Conservation (phyloP, 2,113 vertebrate species). For the Azemiops feae region DNA sequence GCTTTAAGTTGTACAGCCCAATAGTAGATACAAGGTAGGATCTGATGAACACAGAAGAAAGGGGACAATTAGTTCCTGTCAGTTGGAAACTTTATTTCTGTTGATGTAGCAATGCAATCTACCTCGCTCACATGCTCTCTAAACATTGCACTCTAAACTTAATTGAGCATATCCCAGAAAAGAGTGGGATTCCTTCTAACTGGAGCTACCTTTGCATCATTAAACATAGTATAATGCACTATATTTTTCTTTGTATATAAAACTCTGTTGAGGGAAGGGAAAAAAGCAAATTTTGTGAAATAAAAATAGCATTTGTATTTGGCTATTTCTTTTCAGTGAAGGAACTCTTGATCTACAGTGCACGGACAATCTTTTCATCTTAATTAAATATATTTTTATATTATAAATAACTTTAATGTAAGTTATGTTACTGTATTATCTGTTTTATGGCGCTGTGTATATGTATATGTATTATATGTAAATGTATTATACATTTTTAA, state of each 20-base stretch:
- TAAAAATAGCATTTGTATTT: conserved; percentile 63
- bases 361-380: conserved; percentile 43
- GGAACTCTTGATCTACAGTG: conserved; percentile 33
- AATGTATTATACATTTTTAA: no score
- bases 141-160: not conserved
- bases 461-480: no score
- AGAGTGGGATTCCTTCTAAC: not conserved
- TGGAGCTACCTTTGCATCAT: not conserved
- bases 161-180: not conserved
- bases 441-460: no score
- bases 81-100: not conserved
- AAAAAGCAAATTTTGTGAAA: conserved; percentile 56
- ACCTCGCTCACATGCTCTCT: not conserved
- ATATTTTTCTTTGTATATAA: conserved; percentile 52
- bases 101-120: not conserved
- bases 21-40: not conserved
- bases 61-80: not conserved
- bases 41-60: not conserved
- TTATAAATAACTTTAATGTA: not conserved
- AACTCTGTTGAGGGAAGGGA: conserved; percentile 48
- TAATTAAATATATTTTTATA: conserved; percentile 26
- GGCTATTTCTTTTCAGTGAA: conserved; percentile 57
- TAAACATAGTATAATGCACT: conserved; percentile 23
- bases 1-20: not conserved
- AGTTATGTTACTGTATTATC: not conserved